These are phyloP conservation scores for Thermophis baileyi DNA, from an alignment of 2,113 vertebrate genomes.

Conservation along the genomic window DNA sequence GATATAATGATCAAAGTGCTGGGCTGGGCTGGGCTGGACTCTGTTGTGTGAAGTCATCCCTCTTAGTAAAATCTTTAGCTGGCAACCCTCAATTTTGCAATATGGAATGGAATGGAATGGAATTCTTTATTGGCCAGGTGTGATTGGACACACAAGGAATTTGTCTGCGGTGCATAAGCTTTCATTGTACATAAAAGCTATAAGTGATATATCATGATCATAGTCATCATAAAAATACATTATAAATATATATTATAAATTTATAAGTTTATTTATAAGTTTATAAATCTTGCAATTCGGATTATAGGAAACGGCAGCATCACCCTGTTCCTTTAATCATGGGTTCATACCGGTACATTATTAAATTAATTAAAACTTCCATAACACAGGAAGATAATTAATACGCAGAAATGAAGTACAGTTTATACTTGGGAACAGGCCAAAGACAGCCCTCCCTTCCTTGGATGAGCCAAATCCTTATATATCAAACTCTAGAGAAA, in stretches of 20 bases:
- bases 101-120: no score
- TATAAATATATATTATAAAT: background rate
- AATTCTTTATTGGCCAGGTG: no score
- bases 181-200: no score
- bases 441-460: background rate
- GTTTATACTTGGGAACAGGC: background rate
- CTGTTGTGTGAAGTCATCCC: background rate
- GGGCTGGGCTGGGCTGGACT: constrained; percentile 19
- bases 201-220: no score
- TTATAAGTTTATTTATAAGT: background rate
- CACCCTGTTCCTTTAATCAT: background rate
- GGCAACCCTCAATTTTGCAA: background rate
- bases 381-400: background rate
- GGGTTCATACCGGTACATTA: background rate
- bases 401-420: background rate
- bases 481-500: background rate
- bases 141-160: no score
- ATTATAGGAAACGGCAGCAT: background rate
- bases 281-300: background rate
- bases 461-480: background rate
- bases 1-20: background rate
- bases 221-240: no score
- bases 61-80: background rate
- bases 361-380: background rate
- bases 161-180: no score